phyloP scores from a whole-genome alignment of 2,888 invertebrate species.

The Agrotis clavis region DNA sequence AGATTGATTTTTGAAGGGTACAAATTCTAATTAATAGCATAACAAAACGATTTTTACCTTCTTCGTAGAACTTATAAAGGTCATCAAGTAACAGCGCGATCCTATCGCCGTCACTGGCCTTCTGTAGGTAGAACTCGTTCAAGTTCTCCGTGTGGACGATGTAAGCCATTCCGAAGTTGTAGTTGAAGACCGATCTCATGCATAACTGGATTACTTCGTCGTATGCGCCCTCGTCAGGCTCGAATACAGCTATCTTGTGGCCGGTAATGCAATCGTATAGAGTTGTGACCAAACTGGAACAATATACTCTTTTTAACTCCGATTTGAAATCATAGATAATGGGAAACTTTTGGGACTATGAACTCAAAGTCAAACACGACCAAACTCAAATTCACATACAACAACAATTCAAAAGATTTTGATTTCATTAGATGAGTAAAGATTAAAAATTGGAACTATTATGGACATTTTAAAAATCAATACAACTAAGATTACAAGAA shows the following conservation, averaged over 20 bases:
- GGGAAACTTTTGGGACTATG: not conserved
- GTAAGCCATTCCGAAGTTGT: conserved; percentile 90
- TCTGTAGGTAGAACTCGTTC: conserved; percentile 92
- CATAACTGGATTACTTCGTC: conserved; percentile 90
- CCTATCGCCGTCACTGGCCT: conserved; percentile 83
- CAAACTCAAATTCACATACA: not conserved
- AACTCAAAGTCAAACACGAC: not conserved
- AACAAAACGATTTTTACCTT: conserved; percentile 70
- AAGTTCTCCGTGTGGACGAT: conserved; percentile 91
- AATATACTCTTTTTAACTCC: not conserved
- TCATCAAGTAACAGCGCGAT: conserved; percentile 91
- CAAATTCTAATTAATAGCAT: not conserved
- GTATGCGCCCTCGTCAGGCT: conserved; percentile 90
- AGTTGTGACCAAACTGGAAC: conserved; percentile 92
- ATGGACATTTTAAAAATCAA: too few species aligned
- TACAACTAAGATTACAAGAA: too few species aligned
- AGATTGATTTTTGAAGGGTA: too few species aligned
- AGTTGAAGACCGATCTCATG: conserved; percentile 92
- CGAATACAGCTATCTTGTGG: conserved; percentile 86
- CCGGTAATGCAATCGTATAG: conserved; percentile 91
- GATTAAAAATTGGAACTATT: too few species aligned
- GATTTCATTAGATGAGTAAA: too few species aligned
- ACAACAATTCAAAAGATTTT: not conserved
- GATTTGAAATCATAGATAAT: not conserved
- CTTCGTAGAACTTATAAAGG: conserved; percentile 90